phyloP scores from a whole-genome alignment of 2,797 vertebrate species.

The Aselliscus stoliczkanus region DNA sequence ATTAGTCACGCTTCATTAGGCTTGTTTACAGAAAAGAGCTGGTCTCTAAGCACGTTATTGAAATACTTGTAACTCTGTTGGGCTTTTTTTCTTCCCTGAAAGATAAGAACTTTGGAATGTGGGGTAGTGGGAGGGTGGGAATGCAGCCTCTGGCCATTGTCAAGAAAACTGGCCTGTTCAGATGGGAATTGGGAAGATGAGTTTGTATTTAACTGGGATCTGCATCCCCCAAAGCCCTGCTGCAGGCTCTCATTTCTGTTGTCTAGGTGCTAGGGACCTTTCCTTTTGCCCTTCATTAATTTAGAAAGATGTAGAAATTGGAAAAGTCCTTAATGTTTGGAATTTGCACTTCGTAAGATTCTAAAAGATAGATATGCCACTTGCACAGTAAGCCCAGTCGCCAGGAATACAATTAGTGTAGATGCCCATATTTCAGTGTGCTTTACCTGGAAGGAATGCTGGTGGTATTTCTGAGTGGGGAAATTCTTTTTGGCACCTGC shows the following conservation, averaged over 20 bases:
- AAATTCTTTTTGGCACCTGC: not conserved
- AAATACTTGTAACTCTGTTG: slow-evolving; percentile 76
- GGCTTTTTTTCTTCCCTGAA: slow-evolving; percentile 64
- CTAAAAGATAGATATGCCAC: not conserved
- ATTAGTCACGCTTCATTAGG: slow-evolving; percentile 80
- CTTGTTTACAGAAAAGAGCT: slow-evolving; percentile 80
- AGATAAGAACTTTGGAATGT: slow-evolving; percentile 71
- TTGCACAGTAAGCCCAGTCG: not conserved
- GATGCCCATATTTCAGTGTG: not conserved
- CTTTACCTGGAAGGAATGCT: not conserved
- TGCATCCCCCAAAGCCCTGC: not conserved
- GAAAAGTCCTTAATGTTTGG: not conserved
- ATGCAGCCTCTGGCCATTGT: slow-evolving; percentile 31
- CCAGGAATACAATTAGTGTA: fast-evolving
- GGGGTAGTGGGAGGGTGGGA: slow-evolving; percentile 5
- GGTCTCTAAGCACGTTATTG: slow-evolving; percentile 75
- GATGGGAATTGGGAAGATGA: slow-evolving; percentile 18
- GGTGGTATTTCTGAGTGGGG: not conserved
- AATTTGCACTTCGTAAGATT: not conserved
- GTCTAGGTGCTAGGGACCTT: not conserved
- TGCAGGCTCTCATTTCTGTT: not conserved
- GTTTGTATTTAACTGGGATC: not conserved
- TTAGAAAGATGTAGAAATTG: not conserved
- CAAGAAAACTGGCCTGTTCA: not conserved
- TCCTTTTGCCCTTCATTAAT: not conserved